Evolutionary conservation across 2,797 vertebrate species (phyloP).

Genomic region (Phylloscopus collybita): DNA sequence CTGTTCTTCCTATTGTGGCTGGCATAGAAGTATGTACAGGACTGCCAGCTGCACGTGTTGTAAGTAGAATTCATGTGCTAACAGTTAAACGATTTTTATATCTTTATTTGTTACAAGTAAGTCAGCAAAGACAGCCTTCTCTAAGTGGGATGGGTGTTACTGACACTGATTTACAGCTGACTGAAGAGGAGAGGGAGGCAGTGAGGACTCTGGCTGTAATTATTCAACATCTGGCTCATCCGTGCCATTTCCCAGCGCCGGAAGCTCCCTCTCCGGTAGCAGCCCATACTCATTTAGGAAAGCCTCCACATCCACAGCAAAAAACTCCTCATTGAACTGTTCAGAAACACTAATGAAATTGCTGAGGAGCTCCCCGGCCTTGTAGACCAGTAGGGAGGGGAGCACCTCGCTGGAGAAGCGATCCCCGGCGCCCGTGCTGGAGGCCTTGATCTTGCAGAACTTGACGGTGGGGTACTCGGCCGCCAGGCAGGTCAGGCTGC

Average conservation of each 20-base stretch:
- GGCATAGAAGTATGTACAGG: not conserved
- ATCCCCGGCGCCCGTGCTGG: slow-evolving; percentile 87
- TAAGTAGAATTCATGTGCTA: not conserved
- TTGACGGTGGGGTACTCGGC: slow-evolving; percentile 88
- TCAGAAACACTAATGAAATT: slow-evolving; percentile 91
- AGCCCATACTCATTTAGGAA: slow-evolving; percentile 96
- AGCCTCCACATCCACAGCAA: slow-evolving; percentile 92
- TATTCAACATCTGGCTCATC: slow-evolving; percentile 79
- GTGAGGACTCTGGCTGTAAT: not conserved
- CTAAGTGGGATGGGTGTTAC: slow-evolving; percentile 54
- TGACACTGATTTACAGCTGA: not conserved
- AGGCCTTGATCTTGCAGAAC: slow-evolving; percentile 94
- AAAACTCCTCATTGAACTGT: slow-evolving; percentile 91
- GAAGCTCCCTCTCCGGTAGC: slow-evolving; percentile 89
- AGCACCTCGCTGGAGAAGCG: slow-evolving; percentile 90
- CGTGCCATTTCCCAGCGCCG: slow-evolving; percentile 72
- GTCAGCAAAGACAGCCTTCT: slow-evolving; percentile 8
- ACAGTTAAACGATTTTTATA: slow-evolving; percentile 2
- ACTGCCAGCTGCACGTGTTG: not conserved
- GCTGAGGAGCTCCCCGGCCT: slow-evolving; percentile 92
- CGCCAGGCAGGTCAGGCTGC: slow-evolving; percentile 88
- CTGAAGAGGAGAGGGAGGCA: not conserved
- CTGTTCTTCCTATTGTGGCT: not conserved
- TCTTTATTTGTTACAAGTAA: not conserved
- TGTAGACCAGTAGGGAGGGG: slow-evolving; percentile 92